Evolutionary conservation across 2,888 invertebrate species (phyloP), one percentile per base, ranked within the genome.

Genomic region (Arge pagana): DNA sequence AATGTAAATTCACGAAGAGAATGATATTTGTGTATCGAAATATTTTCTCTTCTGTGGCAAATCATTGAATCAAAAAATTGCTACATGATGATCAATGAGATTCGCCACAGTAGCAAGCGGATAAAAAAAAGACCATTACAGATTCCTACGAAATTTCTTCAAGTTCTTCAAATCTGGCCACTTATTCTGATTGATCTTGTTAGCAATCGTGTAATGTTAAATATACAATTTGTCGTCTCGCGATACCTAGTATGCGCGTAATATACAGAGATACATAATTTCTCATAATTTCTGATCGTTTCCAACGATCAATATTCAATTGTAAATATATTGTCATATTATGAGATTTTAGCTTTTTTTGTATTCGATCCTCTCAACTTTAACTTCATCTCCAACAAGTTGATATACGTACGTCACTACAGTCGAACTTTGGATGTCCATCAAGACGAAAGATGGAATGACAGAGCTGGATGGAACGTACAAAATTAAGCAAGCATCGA

Each of bases 341-440:
- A 18, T 8, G 21, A 52, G 24, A 55, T 50, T 63, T 82, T 84
- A 89, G 72, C 86, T 88, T 72, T 96, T 96, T 77, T 94, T 96
- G 77, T 95, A 98, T 78, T 97, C 97, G 69, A 97, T 96, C 76
- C 96, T 84, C 76, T 98, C 97, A 2, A 99, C 98, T 81, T 98
- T 98, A n/a, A 99, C 98, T 76, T 99, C 97, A 66, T 97, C 96
- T 3, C 93, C 94, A 37, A 96, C 88, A 42, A 99, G 82, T 74
- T 98, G 96, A 80, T 99, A 99, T 2, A 99, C 95, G 71, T 99
- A 99, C 0, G 96, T 96, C 7, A 97, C 96, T 15, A 99, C 96
- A 2, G 95, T 96, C 0, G 95, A 89, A 70, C 96, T 94, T 78
- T 99, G 98, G 62, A 99, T 98, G 77, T 99, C 99, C 91, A 99